Percentiles rank a stretch among this genome's conserved stretches.
These are phyloP conservation scores for Eufriesea mexicana DNA, from an alignment of 1,140 invertebrate genomes.

Conservation along the genomic window DNA sequence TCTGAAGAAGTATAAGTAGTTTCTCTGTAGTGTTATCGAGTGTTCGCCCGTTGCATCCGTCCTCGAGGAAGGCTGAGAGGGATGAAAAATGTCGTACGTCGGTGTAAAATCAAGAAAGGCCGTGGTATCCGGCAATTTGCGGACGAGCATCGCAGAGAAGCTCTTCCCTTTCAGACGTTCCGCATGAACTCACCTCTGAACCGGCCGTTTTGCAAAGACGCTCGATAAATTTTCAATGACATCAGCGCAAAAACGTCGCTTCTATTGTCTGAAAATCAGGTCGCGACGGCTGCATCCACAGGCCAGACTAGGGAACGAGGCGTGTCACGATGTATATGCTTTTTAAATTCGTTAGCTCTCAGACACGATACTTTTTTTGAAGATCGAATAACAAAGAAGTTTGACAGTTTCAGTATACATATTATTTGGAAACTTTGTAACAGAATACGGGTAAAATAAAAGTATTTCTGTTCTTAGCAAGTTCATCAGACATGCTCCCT, in stretches of 20 bases:
- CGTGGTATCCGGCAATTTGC: constrained; percentile 10
- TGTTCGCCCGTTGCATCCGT: neutral
- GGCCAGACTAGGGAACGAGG: neutral
- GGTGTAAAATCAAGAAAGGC: neutral
- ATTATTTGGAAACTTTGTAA: neutral
- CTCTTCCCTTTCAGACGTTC: constrained; percentile 45
- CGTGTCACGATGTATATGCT: neutral
- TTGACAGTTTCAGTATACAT: neutral
- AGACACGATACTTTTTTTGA: neutral
- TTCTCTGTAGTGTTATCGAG: neutral
- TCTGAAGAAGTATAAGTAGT: neutral
- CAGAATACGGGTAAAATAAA: no score
- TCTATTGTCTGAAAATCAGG: constrained; percentile 53
- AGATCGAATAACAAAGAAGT: neutral
- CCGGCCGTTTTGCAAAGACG: neutral
- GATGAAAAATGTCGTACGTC: neutral
- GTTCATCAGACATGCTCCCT: neutral
- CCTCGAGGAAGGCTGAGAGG: neutral
- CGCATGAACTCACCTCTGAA: constrained; percentile 9
- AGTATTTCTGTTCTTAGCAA: neutral
- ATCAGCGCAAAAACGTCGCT: constrained; percentile 42
- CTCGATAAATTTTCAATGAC: constrained; percentile 56
- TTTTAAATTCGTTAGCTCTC: neutral
- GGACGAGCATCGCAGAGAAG: constrained; percentile 5
- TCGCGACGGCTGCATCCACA: constrained; percentile 11